Percentiles rank a stretch among this genome's conserved stretches.
These are phyloP conservation scores for Taenioides sp. DNA, from an alignment of 2,797 vertebrate genomes.

Conservation along the genomic window DNA sequence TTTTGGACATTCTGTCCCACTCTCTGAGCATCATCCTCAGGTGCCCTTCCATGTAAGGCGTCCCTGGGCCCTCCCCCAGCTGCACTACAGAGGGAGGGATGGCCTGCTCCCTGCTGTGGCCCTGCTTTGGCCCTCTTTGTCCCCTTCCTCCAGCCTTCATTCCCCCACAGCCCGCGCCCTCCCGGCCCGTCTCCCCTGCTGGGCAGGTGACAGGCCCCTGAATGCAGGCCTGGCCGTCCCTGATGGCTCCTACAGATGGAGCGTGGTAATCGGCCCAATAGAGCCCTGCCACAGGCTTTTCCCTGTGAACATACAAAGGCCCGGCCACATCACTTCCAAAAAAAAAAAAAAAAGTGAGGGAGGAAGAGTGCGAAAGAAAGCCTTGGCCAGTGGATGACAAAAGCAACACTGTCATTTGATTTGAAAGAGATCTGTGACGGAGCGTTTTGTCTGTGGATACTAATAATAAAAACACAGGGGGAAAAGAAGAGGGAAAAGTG, in stretches of 20 bases:
- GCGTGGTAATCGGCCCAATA: conserved; percentile 99
- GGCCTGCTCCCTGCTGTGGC: conserved; percentile 80
- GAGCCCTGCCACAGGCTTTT: conserved; percentile 92
- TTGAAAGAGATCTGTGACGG: conserved; percentile 85
- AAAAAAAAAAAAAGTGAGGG: conserved; percentile 59
- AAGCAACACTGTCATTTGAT: conserved; percentile 95
- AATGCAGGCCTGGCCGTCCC: conserved; percentile 90
- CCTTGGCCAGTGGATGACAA: conserved; percentile 90
- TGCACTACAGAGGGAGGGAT: conserved; percentile 76
- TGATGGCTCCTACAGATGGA: conserved; percentile 99
- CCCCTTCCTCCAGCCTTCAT: conserved; percentile 65
- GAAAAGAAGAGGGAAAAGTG: conserved; percentile 48
- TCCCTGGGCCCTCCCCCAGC: conserved; percentile 56
- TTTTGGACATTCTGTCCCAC: not conserved
- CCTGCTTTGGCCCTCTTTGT: conserved; percentile 82
- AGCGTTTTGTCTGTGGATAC: conserved; percentile 76
- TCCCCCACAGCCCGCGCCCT: conserved; percentile 79
- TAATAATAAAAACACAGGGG: conserved; percentile 72
- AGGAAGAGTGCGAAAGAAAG: conserved; percentile 77
- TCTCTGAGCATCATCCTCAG: conserved; percentile 75
- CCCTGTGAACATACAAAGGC: conserved; percentile 89
- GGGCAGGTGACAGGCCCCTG: conserved; percentile 99
- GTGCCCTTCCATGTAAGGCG: conserved; percentile 76
- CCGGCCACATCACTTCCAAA: conserved; percentile 72
- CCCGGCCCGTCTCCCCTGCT: conserved; percentile 87